Evolutionary conservation across 2,888 invertebrate species (phyloP).

Genomic region (Acleris laterana): DNA sequence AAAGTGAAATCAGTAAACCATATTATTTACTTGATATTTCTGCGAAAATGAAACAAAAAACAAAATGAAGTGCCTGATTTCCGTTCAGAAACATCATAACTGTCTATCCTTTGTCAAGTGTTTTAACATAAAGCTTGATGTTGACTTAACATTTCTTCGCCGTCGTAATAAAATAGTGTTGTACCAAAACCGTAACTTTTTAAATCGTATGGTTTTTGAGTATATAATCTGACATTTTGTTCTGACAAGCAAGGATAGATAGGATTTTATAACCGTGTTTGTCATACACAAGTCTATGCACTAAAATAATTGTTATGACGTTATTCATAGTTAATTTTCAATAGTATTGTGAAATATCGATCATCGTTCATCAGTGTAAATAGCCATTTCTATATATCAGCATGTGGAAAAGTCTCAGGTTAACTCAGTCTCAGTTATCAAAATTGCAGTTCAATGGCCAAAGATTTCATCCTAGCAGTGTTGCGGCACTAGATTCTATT

Average conservation of each 20-base stretch:
- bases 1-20: slow-evolving; percentile 21
- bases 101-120: background rate
- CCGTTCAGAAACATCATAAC: slow-evolving; percentile 22
- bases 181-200: background rate
- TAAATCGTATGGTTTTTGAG: too few relatives aligned
- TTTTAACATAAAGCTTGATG: slow-evolving; percentile 21
- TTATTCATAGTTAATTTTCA: slow-evolving; percentile 68
- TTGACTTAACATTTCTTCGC: background rate
- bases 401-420: slow-evolving; percentile 80
- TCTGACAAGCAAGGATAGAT: background rate
- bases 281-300: slow-evolving; percentile 60
- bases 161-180: background rate
- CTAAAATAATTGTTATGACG: slow-evolving; percentile 46
- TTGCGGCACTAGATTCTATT: slow-evolving; percentile 83
- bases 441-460: slow-evolving; percentile 75
- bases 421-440: slow-evolving; percentile 76
- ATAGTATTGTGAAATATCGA: slow-evolving; percentile 68
- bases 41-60: slow-evolving; percentile 27
- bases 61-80: slow-evolving; percentile 35
- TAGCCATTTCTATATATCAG: slow-evolving; percentile 54
- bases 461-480: slow-evolving; percentile 75
- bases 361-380: slow-evolving; percentile 53
- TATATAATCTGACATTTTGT: background rate
- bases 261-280: slow-evolving; percentile 78
- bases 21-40: slow-evolving; percentile 34